phyloP scores from a whole-genome alignment of 2,113 vertebrate species.

The Muntiacus muntjak region DNA sequence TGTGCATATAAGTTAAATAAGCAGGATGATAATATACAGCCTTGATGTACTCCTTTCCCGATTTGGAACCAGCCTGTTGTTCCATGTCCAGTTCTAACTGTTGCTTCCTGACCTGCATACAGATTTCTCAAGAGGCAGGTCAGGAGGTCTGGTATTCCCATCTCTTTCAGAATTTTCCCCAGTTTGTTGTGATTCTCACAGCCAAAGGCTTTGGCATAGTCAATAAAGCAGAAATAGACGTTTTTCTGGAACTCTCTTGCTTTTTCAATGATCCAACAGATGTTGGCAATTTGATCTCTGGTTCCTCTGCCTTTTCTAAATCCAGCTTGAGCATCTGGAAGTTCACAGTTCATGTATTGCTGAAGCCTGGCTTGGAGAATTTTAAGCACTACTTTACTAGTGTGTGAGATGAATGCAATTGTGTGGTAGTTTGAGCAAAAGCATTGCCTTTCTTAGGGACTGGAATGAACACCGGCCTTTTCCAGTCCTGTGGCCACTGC shows the following conservation, averaged over 20 bases:
- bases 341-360: background rate
- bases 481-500: background rate
- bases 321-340: background rate
- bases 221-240: background rate
- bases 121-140: background rate
- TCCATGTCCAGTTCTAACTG: background rate
- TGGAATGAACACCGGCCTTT: background rate
- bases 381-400: background rate
- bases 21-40: background rate
- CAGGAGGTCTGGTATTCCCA: background rate
- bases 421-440: background rate
- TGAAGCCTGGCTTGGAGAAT: background rate
- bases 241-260: background rate
- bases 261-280: fast-evolving
- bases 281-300: background rate
- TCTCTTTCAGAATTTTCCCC: background rate
- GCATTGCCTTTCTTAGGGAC: background rate
- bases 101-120: background rate
- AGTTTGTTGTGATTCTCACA: background rate
- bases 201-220: background rate
- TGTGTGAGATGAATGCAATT: background rate
- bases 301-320: background rate
- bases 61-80: background rate
- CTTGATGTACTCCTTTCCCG: background rate
- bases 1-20: background rate